These are phyloP conservation scores for Helogale parvula DNA, from an alignment of 2,113 vertebrate species.

Conservation along the genomic window DNA sequence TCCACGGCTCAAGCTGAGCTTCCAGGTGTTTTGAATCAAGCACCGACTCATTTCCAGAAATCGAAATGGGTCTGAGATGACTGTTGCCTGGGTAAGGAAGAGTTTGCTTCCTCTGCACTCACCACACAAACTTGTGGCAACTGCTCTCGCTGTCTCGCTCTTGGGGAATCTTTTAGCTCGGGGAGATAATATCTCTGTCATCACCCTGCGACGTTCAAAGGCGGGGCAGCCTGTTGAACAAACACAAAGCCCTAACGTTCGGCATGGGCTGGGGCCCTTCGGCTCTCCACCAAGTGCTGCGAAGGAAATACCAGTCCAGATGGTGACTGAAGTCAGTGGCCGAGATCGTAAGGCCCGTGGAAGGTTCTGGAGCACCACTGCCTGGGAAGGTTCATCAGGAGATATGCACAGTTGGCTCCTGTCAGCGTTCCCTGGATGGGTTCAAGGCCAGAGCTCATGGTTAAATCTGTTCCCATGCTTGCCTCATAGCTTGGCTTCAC, in stretches of 20 bases:
- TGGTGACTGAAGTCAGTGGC: neutral
- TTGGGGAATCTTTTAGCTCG: conserved; percentile 59
- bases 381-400: conserved; percentile 63
- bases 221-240: neutral
- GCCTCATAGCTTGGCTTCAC: conserved; percentile 80
- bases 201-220: neutral
- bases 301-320: conserved; percentile 3
- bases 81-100: conserved; percentile 21
- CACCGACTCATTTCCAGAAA: neutral
- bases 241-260: neutral
- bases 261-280: neutral
- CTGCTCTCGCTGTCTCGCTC: neutral
- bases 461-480: conserved; percentile 81
- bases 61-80: neutral
- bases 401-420: conserved; percentile 55
- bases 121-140: neutral
- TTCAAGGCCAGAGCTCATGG: conserved; percentile 81
- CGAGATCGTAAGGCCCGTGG: conserved; percentile 45
- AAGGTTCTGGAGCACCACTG: conserved; percentile 59
- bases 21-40: neutral
- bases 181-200: conserved; percentile 44
- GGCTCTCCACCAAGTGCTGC: neutral
- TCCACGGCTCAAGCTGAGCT: neutral
- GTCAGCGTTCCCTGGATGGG: conserved; percentile 69
- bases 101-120: neutral